Conservation (phyloP, 1,140 invertebrate species). For the Ostrea edulis region DNA sequence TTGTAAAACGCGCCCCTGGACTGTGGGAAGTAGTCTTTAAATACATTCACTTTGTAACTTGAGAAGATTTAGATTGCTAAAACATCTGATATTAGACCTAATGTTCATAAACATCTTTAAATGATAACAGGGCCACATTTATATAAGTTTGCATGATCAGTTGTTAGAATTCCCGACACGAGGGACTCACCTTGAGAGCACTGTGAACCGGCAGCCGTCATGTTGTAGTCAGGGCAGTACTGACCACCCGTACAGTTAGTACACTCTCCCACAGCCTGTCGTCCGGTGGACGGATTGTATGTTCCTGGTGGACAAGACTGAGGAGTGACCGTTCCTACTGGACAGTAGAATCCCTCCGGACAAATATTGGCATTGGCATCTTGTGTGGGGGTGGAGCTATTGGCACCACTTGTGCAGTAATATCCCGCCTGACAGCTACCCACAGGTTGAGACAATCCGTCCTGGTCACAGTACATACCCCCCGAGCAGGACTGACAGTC, state of each 20-base stretch:
- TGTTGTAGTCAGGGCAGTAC: conserved; percentile 73
- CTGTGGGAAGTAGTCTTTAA: too few species aligned
- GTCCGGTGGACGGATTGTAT: conserved; percentile 65
- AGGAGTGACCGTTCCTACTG: conserved; percentile 63
- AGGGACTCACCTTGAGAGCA: conserved; percentile 67
- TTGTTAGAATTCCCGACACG: too few species aligned
- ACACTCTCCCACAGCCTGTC: conserved; percentile 66
- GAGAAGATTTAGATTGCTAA: too few species aligned
- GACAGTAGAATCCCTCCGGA: conserved; percentile 74
- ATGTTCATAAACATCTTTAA: too few species aligned
- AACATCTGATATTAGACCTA: too few species aligned
- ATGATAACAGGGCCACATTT: too few species aligned
- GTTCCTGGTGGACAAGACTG: conserved; percentile 72
- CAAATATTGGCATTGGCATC: conserved; percentile 68
- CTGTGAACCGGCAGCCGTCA: conserved; percentile 65
- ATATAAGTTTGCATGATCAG: too few species aligned
- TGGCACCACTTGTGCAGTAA: conserved; percentile 72
- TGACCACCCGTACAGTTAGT: conserved; percentile 70
- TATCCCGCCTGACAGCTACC: conserved; percentile 73
- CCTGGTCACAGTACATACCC: conserved; percentile 73
- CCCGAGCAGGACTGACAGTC: conserved; percentile 73
- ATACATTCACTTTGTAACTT: too few species aligned
- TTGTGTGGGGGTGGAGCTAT: conserved; percentile 69
- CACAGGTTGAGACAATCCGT: conserved; percentile 66
- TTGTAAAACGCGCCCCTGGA: too few species aligned